These are phyloP conservation scores for Lordiphosa stackelbergi DNA, from an alignment of 1,140 invertebrate species.

Conservation along the genomic window DNA sequence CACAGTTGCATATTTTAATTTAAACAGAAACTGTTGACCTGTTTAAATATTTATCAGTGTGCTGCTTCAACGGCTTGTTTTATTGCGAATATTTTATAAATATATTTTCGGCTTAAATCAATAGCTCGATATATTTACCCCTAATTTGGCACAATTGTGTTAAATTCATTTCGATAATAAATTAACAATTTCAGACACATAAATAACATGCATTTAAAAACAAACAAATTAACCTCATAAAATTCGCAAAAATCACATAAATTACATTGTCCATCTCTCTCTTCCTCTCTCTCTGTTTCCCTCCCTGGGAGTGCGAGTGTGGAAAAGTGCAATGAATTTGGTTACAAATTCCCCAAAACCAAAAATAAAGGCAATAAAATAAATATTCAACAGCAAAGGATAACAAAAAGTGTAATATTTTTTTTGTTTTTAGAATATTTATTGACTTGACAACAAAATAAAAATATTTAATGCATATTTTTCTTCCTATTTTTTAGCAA, in stretches of 20 bases:
- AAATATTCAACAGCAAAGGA: constrained; percentile 41
- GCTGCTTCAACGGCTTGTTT: too few relatives aligned
- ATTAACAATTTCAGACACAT: constrained; percentile 55
- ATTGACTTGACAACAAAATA: constrained; percentile 60
- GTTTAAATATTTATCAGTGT: too few relatives aligned
- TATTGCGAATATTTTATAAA: too few relatives aligned
- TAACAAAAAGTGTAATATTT: constrained; percentile 15
- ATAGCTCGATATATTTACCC: too few relatives aligned
- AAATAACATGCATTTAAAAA: constrained; percentile 46
- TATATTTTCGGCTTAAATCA: too few relatives aligned
- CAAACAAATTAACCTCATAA: constrained; percentile 69
- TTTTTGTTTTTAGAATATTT: constrained; percentile 41
- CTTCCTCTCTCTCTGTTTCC: neutral
- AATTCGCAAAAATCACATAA: constrained; percentile 65
- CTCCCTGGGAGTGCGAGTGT: neutral
- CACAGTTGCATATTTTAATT: too few relatives aligned
- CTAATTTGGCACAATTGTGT: too few relatives aligned
- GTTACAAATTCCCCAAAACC: constrained; percentile 52
- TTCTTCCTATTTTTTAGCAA: constrained; percentile 11
- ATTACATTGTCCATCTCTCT: constrained; percentile 30
- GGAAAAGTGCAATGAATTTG: constrained; percentile 48
- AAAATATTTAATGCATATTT: constrained; percentile 8
- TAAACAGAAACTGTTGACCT: too few relatives aligned
- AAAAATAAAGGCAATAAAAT: constrained; percentile 72
- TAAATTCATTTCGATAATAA: constrained; percentile 18